Percentiles rank a stretch among this genome's conserved stretches.
Conservation (phyloP, 2,113 vertebrate species). For the Pollachius pollachius region DNA sequence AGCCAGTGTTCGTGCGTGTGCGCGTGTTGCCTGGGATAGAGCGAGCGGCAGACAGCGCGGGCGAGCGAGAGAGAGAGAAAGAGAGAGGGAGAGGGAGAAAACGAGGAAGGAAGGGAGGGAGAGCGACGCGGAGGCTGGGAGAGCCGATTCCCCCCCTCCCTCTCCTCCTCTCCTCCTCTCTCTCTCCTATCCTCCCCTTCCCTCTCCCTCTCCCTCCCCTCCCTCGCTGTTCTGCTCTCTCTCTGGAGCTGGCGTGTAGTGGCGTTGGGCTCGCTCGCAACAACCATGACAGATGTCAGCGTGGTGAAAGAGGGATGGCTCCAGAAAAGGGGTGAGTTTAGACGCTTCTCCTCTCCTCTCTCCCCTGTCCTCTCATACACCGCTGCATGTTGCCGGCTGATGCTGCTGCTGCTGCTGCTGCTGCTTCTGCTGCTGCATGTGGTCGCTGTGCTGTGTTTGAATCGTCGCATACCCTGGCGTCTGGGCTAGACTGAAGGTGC, state of each 20-base stretch:
- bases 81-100: slow-evolving; percentile 47
- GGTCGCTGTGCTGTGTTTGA: background rate
- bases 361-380: background rate
- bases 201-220: slow-evolving; percentile 35
- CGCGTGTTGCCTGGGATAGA: slow-evolving; percentile 15
- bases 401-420: no score
- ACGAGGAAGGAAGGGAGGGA: slow-evolving; percentile 65
- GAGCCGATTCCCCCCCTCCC: slow-evolving; percentile 62
- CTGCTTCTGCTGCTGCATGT: no score
- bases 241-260: slow-evolving; percentile 82
- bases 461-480: slow-evolving; percentile 34
- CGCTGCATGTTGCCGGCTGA: background rate
- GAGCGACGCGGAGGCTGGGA: slow-evolving; percentile 77
- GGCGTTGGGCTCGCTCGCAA: slow-evolving; percentile 85
- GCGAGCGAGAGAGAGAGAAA: slow-evolving; percentile 54
- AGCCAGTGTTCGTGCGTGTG: slow-evolving; percentile 37
- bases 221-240: slow-evolving; percentile 70
- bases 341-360: slow-evolving; percentile 46
- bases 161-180: slow-evolving; percentile 19
- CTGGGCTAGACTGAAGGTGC: slow-evolving; percentile 56
- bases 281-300: slow-evolving; percentile 99
- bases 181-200: slow-evolving; percentile 24
- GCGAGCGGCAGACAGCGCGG: slow-evolving; percentile 45
- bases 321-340: slow-evolving; percentile 97
- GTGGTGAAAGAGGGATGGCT: slow-evolving; percentile 99